Conservation (phyloP, 2,113 vertebrate genomes). For the Pomatorhinus ruficollis region DNA sequence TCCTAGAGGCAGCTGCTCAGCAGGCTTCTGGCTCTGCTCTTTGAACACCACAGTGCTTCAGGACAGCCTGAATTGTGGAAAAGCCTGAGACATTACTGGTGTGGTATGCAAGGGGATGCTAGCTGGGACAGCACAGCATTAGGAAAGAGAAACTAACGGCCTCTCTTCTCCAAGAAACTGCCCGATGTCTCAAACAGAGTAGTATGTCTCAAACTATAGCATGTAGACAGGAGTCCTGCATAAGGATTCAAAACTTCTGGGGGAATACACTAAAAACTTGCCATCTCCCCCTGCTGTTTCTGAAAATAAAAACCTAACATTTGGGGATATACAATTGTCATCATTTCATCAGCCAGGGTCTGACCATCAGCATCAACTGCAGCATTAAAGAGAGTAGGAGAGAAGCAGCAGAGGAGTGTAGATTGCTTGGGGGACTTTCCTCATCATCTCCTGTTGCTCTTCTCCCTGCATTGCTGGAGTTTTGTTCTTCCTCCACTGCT, state of each 20-base stretch:
- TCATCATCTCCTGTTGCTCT: background rate
- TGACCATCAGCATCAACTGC: background rate
- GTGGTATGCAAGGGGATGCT: background rate
- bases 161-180: background rate
- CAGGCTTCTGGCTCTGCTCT: background rate
- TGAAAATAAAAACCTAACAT: background rate
- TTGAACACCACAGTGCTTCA: background rate
- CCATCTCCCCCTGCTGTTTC: background rate
- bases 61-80: background rate
- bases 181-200: background rate
- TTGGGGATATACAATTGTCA: background rate
- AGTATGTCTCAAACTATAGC: fast-evolving
- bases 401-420: background rate
- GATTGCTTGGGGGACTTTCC: background rate
- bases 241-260: background rate
- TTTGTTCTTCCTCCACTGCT: background rate
- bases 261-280: background rate
- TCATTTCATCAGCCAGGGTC: background rate
- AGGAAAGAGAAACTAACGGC: background rate
- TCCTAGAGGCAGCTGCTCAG: background rate
- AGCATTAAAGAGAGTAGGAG: background rate
- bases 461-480: background rate
- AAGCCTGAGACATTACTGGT: background rate
- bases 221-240: background rate
- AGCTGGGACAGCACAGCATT: background rate